Base-by-base conservation (phyloP, 2,888 invertebrate genomes). In the Eilema depressum region DNA sequence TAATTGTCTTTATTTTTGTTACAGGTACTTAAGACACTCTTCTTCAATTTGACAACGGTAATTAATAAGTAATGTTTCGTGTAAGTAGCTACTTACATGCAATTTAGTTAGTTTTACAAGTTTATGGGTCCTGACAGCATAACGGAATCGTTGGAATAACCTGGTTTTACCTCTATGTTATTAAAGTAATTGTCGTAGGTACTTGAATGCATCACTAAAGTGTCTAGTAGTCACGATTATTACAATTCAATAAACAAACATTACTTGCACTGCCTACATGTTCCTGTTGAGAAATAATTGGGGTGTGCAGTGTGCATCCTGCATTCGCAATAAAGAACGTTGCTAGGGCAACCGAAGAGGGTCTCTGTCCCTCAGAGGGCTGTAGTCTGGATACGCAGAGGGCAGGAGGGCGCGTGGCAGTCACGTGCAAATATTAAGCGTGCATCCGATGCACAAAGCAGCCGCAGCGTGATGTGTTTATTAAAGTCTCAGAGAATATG, bases 391-490 rank as follows among this genome's bases (percentile, higher is more conserved):
- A 33, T 53, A 56, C 66, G 74, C 14, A 53, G 26, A 69, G 66
- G 33, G 56, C 60, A 30, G 67, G 74, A 66, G 74, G 65, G 64
- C 86, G 81, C 83, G 86, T 86, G 91, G 25, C 83, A 68, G 86
- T 74, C 89, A 84, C 90, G 89, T 87, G 91, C 83, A 70, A 77
- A 76, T 82, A 84, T 84, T 83, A 79, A 85, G 85, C 87, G 84
- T 86, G 86, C 86, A 83, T 85, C 85, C 82, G 79, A 85, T 76
- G 76, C 73, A 77, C 74, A 77, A 80, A 85, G 77, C 81, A 72
- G 75, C 85, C 81, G 76, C 80, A 80, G 77, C 80, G 47, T 88
- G 88, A 90, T 89, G 87, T 87, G 89, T 90, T 89, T 88, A 90
- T 90, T 87, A 88, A 75, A 78, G 75, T 63, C 68, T 73, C 69